Evolutionary conservation across 2,888 invertebrate genomes (phyloP).

Genomic region (Orthonychiurus folsomi): DNA sequence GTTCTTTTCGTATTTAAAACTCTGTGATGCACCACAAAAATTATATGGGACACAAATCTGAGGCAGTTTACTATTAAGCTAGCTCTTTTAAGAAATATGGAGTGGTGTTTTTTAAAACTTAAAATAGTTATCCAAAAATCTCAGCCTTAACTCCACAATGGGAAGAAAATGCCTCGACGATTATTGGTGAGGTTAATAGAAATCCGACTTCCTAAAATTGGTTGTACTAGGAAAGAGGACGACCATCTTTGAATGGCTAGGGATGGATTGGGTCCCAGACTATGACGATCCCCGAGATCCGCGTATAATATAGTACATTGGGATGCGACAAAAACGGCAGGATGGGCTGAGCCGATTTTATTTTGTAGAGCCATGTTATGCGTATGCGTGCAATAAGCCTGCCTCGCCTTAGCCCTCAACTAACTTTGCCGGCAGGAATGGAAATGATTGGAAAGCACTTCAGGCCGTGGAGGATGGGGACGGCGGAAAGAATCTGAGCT

Average conservation of each 20-base stretch:
- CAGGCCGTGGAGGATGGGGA: not conserved
- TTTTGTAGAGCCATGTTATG: not conserved
- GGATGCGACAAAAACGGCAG: conserved; percentile 9
- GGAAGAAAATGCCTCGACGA: not conserved
- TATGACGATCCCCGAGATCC: too few relatives aligned
- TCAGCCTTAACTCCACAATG: too few relatives aligned
- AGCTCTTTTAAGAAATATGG: too few relatives aligned
- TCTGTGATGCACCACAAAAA: too few relatives aligned
- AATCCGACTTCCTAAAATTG: too few relatives aligned
- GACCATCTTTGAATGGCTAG: not conserved
- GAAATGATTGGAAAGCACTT: conserved; percentile 10
- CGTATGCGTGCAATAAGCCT: not conserved
- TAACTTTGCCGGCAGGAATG: not conserved
- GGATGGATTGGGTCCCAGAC: not conserved
- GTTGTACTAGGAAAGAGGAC: not conserved
- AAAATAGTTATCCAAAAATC: too few relatives aligned
- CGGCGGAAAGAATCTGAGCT: not conserved
- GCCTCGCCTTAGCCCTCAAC: not conserved
- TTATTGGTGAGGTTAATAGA: too few relatives aligned
- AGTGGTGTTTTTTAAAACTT: too few relatives aligned
- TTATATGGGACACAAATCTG: too few relatives aligned
- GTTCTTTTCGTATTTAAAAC: too few relatives aligned
- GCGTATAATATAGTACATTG: not conserved
- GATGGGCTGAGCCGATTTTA: not conserved
- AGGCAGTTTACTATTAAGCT: too few relatives aligned